These are phyloP conservation scores for Antedon mediterranea DNA, from an alignment of 53 echinoderm and acorn worm genomes.

Conservation along the genomic window DNA sequence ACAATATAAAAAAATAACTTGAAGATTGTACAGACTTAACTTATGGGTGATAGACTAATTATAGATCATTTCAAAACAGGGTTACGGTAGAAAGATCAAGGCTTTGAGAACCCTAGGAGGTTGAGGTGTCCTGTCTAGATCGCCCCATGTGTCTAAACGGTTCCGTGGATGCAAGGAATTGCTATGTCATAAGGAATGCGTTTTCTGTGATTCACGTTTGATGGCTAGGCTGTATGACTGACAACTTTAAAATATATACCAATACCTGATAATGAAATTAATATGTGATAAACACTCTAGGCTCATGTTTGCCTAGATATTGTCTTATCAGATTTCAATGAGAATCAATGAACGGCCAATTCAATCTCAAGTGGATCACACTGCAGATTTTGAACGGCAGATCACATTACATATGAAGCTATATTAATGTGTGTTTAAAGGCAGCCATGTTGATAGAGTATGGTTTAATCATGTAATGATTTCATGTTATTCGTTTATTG, in stretches of 20 bases:
- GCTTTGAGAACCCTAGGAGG: neutral
- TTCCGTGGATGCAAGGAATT: neutral
- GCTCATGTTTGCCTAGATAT: neutral
- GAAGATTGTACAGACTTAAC: neutral
- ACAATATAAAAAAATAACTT: neutral
- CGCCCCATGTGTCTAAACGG: neutral
- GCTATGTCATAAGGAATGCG: neutral
- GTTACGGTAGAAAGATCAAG: neutral
- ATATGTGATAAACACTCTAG: neutral
- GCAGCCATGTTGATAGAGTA: neutral
- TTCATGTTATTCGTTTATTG: neutral
- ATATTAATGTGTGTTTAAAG: neutral
- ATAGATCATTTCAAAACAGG: neutral
- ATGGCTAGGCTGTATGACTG: neutral
- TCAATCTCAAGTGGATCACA: neutral
- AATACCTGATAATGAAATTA: neutral
- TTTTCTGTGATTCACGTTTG: neutral
- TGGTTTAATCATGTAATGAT: neutral
- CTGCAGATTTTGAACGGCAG: neutral
- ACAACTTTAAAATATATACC: neutral
- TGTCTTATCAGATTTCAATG: neutral
- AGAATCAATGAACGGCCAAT: neutral
- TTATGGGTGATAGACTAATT: neutral
- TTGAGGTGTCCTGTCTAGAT: neutral
- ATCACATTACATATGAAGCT: neutral